Base-by-base conservation (phyloP, 2,888 invertebrate genomes). In the Cremastinae sp. region DNA sequence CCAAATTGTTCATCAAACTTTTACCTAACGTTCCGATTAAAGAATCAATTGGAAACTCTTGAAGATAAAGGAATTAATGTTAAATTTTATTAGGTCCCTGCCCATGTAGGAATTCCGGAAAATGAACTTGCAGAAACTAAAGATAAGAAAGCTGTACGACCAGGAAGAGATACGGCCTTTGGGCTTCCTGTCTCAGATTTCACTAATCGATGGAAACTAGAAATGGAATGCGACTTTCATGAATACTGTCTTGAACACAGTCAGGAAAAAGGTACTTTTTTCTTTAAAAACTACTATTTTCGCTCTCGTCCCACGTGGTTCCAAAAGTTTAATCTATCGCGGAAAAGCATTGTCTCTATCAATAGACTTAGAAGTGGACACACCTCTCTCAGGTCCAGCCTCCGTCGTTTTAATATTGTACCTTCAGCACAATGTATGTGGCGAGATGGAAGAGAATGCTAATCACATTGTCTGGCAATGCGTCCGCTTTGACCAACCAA, bases 381-480 rank as follows among this genome's bases (percentile, higher is more conserved):
- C n/a, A 47, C 55, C 2, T 76, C 58, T 1, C 28, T 51, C 14
- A 56, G 53, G 18, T 65, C 68, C 9, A 72, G 70, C 43, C 37
- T 75, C 1, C 16, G 14, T 0, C 56, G 69, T 3, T 75, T 72
- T 16, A 56, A 59, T 14, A 73, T 78, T 2, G 65, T 70, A 0
- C 41, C 39, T 0, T 61, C 56, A 0, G 56, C 51, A 0, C 7
- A 0, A 0, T 78, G 75, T n/a, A 49, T 78, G 75, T 28, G 72
- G 47, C 3, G 8, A 1, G 8, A 49, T 14, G 1, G 66, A 71
- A 3, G 72, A 78, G 41, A 68, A 74, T 3, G 2, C 59, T 0
- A 69, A 73, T 18, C 69, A 73, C 14, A 10, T 78, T 0, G 66
- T 75, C n/a, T 75, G 70, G 65, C 28, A 69, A 20, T 73, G 78